Evolutionary conservation across 1,140 invertebrate genomes (phyloP), one percentile per base, ranked within the genome.

Genomic region (Eumaeus atala): DNA sequence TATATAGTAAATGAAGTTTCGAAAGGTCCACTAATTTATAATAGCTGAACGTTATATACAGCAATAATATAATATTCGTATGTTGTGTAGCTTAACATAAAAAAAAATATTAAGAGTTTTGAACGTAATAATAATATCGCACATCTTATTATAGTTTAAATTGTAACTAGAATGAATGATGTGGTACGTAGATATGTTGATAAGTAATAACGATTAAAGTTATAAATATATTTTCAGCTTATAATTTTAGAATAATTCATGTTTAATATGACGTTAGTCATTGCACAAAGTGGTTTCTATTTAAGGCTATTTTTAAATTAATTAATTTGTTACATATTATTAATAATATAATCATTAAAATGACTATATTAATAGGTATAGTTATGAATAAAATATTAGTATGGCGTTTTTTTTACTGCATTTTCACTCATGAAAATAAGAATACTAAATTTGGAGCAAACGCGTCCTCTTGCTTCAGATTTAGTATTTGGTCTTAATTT

Each of bases 401-500:
- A 56, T 51, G 54, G 33, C 35, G 54, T 34, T 61, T 70, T 70
- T 73, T 78, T 61, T 78, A 75, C 66, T 74, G 69, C 69, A 71
- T 78, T 82, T 80, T 84, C 70, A 80, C 77, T 79, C 71, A 70
- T 55, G 51, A 58, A 21, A 58, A 62, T 58, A 59, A 58, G 42
- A 48, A 53, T 57, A 55, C 56, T 69, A 67, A 72, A 69, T 77
- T 50, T 77, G 70, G 59, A 72, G 68, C 77, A 84, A 80, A 77
- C 49, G 78, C 78, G 81, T 84, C 81, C 81, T 84, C 81, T 82
- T 84, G 77, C 62, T 74, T 72, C 69, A 70, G 58, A 70, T 69
- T 74, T 77, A 67, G 61, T 53, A 28, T 28, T 63, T 40, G 55
- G 55, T 50, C 21, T 28, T 9, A 50, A 33, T 33, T 1, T 44